Percentiles rank a stretch among this genome's conserved stretches.
These are phyloP conservation scores for Lycaena phlaeas DNA, from an alignment of 2,888 invertebrate genomes.

Conservation along the genomic window DNA sequence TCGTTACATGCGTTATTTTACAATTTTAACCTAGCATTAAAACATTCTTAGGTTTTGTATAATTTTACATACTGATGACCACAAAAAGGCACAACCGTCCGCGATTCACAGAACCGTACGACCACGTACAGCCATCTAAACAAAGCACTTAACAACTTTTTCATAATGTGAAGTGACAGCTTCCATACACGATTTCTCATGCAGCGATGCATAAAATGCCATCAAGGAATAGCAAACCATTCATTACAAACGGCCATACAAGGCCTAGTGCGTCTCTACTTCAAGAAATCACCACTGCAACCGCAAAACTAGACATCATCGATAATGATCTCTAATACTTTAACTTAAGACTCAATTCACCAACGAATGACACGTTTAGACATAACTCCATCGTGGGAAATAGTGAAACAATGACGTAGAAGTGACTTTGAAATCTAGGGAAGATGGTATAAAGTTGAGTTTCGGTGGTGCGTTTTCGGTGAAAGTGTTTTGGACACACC, in stretches of 20 bases:
- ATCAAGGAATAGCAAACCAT: conserved; percentile 49
- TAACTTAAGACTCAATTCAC: background rate
- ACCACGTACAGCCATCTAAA: conserved; percentile 25
- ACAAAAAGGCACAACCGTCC: too few species aligned
- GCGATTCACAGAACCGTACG: too few species aligned
- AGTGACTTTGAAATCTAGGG: background rate
- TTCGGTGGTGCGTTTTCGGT: background rate
- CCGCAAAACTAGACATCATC: too few species aligned
- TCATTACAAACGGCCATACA: conserved; percentile 62
- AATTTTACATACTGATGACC: too few species aligned
- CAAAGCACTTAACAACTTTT: conserved; percentile 53
- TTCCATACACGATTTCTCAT: conserved; percentile 58
- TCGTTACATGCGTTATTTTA: too few species aligned
- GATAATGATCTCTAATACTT: too few species aligned
- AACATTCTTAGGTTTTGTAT: too few species aligned
- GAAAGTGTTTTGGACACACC: conserved; percentile 5
- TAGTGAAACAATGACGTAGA: conserved; percentile 18
- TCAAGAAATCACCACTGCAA: conserved; percentile 42
- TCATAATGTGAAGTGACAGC: conserved; percentile 56
- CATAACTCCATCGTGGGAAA: conserved; percentile 61
- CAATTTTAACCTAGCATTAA: too few species aligned
- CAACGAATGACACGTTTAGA: background rate
- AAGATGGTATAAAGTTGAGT: conserved; percentile 3
- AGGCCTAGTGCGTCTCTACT: conserved; percentile 46
- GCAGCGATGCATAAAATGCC: conserved; percentile 59